Evolutionary conservation across 2,888 invertebrate species (phyloP), one percentile per base, ranked within the genome.

Genomic region (Podotricha telesiphe): DNA sequence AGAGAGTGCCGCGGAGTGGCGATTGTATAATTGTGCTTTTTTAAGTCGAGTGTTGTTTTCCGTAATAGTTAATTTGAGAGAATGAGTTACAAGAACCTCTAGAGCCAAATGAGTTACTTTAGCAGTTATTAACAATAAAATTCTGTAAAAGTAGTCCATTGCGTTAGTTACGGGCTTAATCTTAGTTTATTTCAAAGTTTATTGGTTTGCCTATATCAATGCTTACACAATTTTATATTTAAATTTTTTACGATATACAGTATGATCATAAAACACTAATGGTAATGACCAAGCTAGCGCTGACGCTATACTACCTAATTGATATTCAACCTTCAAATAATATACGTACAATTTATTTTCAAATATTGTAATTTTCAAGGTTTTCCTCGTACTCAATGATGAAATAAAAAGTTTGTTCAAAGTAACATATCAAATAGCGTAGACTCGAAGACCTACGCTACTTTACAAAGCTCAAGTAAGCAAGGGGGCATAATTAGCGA

Each of bases 1-100:
- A 89, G 78, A 75, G 84, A 79, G 77, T 74, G 72, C 80, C 77
- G 83, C 87, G 84, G 90, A 91, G 90, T 84, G 86, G 87, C 78
- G 78, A 80, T 87, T 88, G 84, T 84, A 74, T 84, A 77, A 78
- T 79, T 78, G 77, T 77, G 73, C 76, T 78, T 78, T 76, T 76
- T 76, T 67, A 73, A 67, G 65, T 72, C 69, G 72, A 74, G 74
- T 72, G 77, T 75, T 75, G 73, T 74, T 73, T 77, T 77, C 74
- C 75, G 72, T 75, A 75, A 75, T 70, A 61, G 73, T 70, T 73
- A 73, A 73, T 73, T 70, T 70, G 66, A 73, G 65, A 70, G 73
- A 73, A 73, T 65, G 70, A 70, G 66, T 53, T 71, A 69, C 70
- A 63, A 72, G 68, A 64, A 68, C 59, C 66, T 65, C 59, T 50